Conservation (phyloP, 2,113 vertebrate species). For the Psittacara wagleri region DNA sequence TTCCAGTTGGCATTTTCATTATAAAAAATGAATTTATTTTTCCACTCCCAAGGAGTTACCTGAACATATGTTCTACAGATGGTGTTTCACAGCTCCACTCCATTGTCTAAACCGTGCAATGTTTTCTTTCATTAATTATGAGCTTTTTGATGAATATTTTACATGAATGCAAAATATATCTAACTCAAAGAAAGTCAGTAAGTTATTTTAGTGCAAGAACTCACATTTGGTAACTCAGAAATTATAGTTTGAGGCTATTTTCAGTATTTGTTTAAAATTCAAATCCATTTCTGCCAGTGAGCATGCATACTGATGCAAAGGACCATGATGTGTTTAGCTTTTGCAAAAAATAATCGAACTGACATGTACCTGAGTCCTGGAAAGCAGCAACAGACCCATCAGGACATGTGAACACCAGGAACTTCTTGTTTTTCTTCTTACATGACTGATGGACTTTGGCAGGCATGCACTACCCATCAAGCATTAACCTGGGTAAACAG, state of each 20-base stretch:
- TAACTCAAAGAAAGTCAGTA: background rate
- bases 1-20: background rate
- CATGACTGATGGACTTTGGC: background rate
- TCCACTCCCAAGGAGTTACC: background rate
- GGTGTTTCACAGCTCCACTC: background rate
- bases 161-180: background rate
- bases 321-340: background rate
- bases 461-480: background rate
- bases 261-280: background rate
- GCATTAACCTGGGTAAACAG: background rate
- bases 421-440: background rate
- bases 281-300: background rate
- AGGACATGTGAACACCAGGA: background rate
- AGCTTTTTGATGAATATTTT: background rate
- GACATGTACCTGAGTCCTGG: background rate
- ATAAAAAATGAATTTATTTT: background rate
- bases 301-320: background rate
- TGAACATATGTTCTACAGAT: background rate
- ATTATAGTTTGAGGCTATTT: background rate
- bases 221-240: background rate
- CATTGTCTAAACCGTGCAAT: background rate
- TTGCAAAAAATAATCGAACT: background rate
- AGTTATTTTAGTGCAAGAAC: background rate
- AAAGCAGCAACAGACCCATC: background rate
- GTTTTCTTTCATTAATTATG: background rate